Conservation (phyloP, 1,140 invertebrate species). For the Drosophila sp. region DNA sequence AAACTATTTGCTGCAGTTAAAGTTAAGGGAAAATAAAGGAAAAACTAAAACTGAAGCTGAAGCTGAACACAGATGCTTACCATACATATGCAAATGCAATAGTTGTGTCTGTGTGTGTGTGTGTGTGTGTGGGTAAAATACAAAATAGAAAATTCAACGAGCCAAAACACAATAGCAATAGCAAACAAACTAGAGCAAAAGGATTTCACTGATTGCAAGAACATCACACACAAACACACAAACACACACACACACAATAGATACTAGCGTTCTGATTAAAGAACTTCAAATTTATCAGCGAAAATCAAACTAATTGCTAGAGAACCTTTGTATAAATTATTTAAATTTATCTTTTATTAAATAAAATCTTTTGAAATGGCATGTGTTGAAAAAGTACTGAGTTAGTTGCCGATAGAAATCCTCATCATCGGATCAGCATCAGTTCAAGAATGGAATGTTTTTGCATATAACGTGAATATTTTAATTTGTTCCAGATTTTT, state of each 20-base stretch:
- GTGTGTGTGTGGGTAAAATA: slow-evolving; percentile 40
- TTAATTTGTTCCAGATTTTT: no score
- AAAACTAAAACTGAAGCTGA: slow-evolving; percentile 31
- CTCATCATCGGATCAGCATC: no score
- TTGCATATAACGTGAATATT: no score
- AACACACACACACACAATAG: not conserved
- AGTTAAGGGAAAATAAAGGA: slow-evolving; percentile 51
- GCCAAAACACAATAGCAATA: slow-evolving; percentile 7
- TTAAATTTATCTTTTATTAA: not conserved
- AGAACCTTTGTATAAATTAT: not conserved
- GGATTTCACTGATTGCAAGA: slow-evolving; percentile 30
- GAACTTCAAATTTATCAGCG: slow-evolving; percentile 4
- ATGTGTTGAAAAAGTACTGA: no score
- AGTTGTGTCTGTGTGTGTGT: slow-evolving; percentile 23
- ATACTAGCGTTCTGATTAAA: not conserved
- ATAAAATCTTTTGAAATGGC: not conserved
- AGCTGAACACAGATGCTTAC: slow-evolving; percentile 32
- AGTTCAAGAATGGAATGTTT: no score
- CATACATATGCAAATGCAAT: slow-evolving; percentile 70
- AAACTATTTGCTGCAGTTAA: slow-evolving; percentile 63
- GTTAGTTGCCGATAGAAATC: no score
- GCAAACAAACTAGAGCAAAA: slow-evolving; percentile 19
- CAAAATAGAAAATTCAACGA: slow-evolving; percentile 43
- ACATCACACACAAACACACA: slow-evolving; percentile 8
- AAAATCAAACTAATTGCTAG: slow-evolving; percentile 8